Conservation (phyloP, 2,113 vertebrate species). For the Sylvietta virens region DNA sequence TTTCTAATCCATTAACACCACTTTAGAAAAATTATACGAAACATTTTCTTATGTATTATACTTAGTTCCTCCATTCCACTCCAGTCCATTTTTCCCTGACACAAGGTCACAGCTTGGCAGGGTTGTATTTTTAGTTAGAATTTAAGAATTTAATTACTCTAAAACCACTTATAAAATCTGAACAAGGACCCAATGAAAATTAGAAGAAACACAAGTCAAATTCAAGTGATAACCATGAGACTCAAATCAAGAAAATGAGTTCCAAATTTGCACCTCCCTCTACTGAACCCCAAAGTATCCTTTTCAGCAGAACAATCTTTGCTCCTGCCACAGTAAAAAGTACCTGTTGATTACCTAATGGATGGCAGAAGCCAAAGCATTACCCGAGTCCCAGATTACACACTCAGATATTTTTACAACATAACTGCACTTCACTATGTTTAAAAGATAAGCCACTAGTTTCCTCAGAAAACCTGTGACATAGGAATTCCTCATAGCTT, state of each 20-base stretch:
- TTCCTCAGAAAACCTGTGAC: neutral
- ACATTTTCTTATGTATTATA: neutral
- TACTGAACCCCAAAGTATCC: neutral
- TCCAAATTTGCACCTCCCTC: neutral
- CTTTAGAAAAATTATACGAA: neutral
- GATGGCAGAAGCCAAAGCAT: neutral
- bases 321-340: neutral
- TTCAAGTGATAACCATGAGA: neutral
- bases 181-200: neutral
- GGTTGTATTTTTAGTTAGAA: neutral
- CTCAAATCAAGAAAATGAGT: neutral
- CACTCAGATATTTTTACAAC: neutral
- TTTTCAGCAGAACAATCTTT: neutral
- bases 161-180: neutral
- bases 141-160: neutral
- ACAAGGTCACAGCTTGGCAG: neutral
- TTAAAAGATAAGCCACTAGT: neutral
- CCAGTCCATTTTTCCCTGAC: neutral
- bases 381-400: neutral
- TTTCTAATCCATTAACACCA: neutral
- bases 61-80: neutral
- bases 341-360: neutral
- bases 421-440: neutral
- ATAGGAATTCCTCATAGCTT: neutral
- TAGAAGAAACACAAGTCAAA: neutral